Evolutionary conservation across 2,888 invertebrate species (phyloP).

Genomic region (Herminia tarsipennalis): DNA sequence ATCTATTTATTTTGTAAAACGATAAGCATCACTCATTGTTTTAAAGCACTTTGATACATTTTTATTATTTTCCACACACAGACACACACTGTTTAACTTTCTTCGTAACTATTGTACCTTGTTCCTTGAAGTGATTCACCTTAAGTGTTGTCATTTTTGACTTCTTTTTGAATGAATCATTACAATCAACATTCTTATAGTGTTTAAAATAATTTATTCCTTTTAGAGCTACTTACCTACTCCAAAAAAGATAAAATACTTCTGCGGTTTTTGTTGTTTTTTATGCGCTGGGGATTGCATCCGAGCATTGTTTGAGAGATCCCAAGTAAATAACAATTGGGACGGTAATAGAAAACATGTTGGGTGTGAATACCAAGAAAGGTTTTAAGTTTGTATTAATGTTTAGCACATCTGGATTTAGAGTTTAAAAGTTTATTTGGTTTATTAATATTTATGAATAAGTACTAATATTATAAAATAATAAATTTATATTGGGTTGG

Average conservation of each 20-base stretch:
- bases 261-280: constrained; percentile 10
- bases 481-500: too few species aligned
- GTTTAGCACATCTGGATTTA: not conserved
- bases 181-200: constrained; percentile 18
- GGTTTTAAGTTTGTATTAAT: constrained; percentile 15
- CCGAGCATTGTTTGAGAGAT: constrained; percentile 36
- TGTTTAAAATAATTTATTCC: not conserved
- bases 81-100: constrained; percentile 22
- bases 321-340: constrained; percentile 46
- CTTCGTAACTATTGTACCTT: constrained; percentile 15
- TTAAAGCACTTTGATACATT: constrained; percentile 4
- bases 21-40: too few species aligned
- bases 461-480: too few species aligned
- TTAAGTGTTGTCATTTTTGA: constrained; percentile 15
- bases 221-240: not conserved
- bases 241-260: not conserved
- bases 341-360: constrained; percentile 30
- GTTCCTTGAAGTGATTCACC: constrained; percentile 36
- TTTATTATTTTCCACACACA: constrained; percentile 18
- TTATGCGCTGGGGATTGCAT: constrained; percentile 20
- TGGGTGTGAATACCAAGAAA: constrained; percentile 44
- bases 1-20: too few species aligned
- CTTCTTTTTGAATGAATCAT: constrained; percentile 29
- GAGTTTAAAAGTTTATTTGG: not conserved
- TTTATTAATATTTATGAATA: too few species aligned